Evolutionary conservation across 2,888 invertebrate species (phyloP), one percentile per base, ranked within the genome.

Genomic region (Netelia fuscicornis): DNA sequence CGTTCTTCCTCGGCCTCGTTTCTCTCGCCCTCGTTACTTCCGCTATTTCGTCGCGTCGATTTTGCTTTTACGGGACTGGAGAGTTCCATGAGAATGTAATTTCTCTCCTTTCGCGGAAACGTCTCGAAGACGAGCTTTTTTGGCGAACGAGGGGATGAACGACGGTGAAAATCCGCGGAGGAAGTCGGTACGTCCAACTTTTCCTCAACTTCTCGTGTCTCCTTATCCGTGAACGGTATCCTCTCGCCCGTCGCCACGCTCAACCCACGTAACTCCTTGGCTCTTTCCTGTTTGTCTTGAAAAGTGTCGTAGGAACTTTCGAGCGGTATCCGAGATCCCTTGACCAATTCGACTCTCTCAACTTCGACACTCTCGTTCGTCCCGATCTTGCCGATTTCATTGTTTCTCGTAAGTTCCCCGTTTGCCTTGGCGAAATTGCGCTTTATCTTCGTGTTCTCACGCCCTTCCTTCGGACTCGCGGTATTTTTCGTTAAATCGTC

Each of bases 41-140:
- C 87, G 9, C 83, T 84, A 74, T 76, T 64, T 70, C 79, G 67
- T 17, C 72, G 81, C 6, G 79, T 6, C 37, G 6, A 70, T 23
- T 80, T 87, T 68, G 56, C 83, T 80, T 86, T 90, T n/a, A 84
- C 84, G 2, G 92, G 90, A 87, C 90, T 91, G 44, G 91, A 89
- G 17, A 90, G 82, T 74, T 92, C 92, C 90, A 90, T 91, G 37
- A 90, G 86, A 68, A 91, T 90, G 81, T 90, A 91, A 84, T 91
- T 92, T 42, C 89, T 86, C 74, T 91, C 92, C 76, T 90, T 89
- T 0, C 88, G 88, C 6, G 91, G 91, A 84, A 90, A 89, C n/a
- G 58, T 83, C 75, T 92, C 91, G 68, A 90, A 90, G 42, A 78
- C 70, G 48, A 79, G 71, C 37, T 78, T 88, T 62, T 86, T 88